phyloP scores from a whole-genome alignment of 2,888 invertebrate species.

The Sarcophaga subvicina region DNA sequence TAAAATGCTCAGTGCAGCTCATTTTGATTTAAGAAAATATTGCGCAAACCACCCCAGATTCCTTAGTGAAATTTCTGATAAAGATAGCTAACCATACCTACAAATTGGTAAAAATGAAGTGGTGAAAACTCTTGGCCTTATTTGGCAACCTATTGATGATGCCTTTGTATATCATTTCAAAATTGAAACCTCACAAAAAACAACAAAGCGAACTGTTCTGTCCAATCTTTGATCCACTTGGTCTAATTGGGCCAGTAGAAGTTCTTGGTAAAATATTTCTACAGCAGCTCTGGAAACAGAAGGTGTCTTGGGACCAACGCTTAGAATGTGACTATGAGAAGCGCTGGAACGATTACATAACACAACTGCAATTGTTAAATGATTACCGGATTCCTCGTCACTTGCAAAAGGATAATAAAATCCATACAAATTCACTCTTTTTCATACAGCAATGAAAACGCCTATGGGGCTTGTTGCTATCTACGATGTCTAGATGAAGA shows the following conservation, averaged over 20 bases:
- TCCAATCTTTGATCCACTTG: constrained; percentile 60
- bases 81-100: constrained; percentile 29
- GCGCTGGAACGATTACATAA: no score
- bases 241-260: constrained; percentile 32
- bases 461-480: constrained; percentile 14
- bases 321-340: not conserved
- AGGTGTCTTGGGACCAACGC: not conserved
- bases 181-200: constrained; percentile 7
- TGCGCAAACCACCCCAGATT: constrained; percentile 42
- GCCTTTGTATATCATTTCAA: constrained; percentile 35
- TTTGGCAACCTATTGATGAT: constrained; percentile 52
- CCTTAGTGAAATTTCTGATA: constrained; percentile 13
- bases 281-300: constrained; percentile 38
- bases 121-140: constrained; percentile 55
- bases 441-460: constrained; percentile 25
- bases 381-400: no score
- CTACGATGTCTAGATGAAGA: not conserved
- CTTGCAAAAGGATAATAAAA: no score
- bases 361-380: no score
- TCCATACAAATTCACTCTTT: constrained; percentile 7
- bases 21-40: constrained; percentile 66
- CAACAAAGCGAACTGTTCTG: constrained; percentile 39
- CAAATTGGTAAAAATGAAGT: constrained; percentile 30
- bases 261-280: constrained; percentile 37
- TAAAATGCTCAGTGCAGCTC: constrained; percentile 35